Evolutionary conservation across 37 sponge, comb jelly and placozoan species (phyloP).

Genomic region (Chondrosia reniformis): DNA sequence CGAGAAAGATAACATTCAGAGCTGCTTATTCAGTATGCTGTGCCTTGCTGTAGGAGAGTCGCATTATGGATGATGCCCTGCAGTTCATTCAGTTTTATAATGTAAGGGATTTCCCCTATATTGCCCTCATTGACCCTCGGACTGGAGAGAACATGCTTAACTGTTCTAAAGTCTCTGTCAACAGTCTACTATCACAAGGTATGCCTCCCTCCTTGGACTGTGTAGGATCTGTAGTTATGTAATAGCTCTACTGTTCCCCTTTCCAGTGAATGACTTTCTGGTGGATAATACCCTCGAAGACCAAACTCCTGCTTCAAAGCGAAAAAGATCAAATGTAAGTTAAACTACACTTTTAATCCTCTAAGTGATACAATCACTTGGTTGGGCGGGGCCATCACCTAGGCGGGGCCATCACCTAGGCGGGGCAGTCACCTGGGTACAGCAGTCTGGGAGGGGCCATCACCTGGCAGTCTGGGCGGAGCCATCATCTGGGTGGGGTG

Average conservation of each 20-base stretch:
- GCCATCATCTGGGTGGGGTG: no score
- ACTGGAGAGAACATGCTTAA: slow-evolving; percentile 70
- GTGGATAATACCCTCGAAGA: background rate
- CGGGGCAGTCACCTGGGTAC: no score
- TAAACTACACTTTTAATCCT: no score
- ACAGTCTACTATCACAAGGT: slow-evolving; percentile 27
- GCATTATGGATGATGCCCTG: slow-evolving; percentile 61
- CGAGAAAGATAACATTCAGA: no score
- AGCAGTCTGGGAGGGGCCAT: no score
- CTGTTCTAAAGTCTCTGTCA: slow-evolving; percentile 33
- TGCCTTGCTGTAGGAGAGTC: slow-evolving; percentile 33
- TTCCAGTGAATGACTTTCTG: slow-evolving; percentile 12
- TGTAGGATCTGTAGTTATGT: background rate
- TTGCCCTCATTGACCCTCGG: slow-evolving; percentile 87
- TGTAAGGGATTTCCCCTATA: slow-evolving; percentile 50
- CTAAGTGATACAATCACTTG: no score
- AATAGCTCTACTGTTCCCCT: background rate
- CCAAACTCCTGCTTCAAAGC: background rate
- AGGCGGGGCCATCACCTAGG: no score
- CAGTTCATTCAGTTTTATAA: slow-evolving; percentile 71
- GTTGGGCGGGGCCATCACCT: no score
- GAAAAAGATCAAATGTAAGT: no score
- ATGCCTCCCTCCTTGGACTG: background rate
- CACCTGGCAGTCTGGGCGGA: no score
- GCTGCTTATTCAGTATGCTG: background rate